Evolutionary conservation across 1,140 invertebrate genomes (phyloP), one percentile per base, ranked within the genome.

Genomic region (Listronotus bonariensis): DNA sequence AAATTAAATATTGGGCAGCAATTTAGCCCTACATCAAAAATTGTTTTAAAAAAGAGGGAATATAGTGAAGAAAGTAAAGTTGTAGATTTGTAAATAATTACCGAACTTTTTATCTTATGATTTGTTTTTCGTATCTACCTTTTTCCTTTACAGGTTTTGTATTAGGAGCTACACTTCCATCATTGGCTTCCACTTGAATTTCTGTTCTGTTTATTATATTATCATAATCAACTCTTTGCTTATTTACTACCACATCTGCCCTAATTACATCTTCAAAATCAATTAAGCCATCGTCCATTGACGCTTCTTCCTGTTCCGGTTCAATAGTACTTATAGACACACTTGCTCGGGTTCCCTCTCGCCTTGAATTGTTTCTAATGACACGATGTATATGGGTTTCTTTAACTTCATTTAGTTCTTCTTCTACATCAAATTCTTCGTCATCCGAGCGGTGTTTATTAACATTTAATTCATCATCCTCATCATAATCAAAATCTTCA

Each of bases 261-360:
- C 70, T 67, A 10, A 74, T 74, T 14, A 74, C 65, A 62, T 74
- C 72, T 42, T 74, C 72, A 56, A 72, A 74, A 54, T 74, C 72
- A 14, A 74, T 69, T 34, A 74, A 32, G 34, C 67, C 67, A 45
- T 61, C 42, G n/a, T 61, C 40, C 49, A 56, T 38, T 32, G 68
- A 38, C 31, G 52, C 46, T 17, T 67, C 57, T 41, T 64, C 38
- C 15, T 15, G n/a, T 57, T 61, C 46, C 36, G 62, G 56, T 45
- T 63, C 67, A 20, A 42, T 46, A 17, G 18, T 31, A 45, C 46
- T 51, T 10, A 34, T n/a, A 41, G 38, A 43, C 5, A 36, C 17
- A n/a, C 31, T 15, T 12, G 46, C 8, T 8, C 26, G 9, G 6
- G 42, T 6, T 11, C 43, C 45, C 0, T 14, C 31, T 36, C 26